Base-by-base conservation (phyloP, 2,888 invertebrate genomes). In the Steromphala cineraria region DNA sequence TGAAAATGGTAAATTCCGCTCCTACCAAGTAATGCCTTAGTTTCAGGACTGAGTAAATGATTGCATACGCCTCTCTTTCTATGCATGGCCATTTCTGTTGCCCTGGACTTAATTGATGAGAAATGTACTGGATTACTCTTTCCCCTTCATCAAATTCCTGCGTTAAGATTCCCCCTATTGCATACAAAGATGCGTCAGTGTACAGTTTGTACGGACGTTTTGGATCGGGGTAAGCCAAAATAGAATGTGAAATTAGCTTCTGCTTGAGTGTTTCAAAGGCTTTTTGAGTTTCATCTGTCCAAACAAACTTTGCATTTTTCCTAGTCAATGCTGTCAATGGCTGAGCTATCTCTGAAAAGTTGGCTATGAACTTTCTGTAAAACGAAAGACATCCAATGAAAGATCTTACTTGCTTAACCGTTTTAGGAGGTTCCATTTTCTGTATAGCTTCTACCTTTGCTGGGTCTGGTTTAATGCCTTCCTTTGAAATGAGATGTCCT, bases 401-500 rank as follows among this genome's bases (percentile, higher is more conserved):
- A 7, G 53, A 21, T 28, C 76, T 28, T 19, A 76, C 24, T 24
- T 28, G 53, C 19, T 76, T 76, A 5, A 55, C 53, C 3, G 46
- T 53, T 52, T 24, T 52, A 0, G 55, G 76, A 13, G 76, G 53
- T 76, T 76, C 52, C 28, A 76, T 21, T 15, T 53, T 55, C 4
- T 52, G 31, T n/a, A 76, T 76, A 17, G 55, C 53, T 76, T 76
- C 55, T 53, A 55, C 15, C 19, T 76, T 76, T 17, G 13, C 46
- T 5, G 46, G 46, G 13, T 46, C 46, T 10, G 46, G 46, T 46
- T 13, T 56, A 67, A 80, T 80, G 17, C 80, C 80, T 21, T 75
- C 76, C 19, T 13, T 56, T 17, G 80, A 76, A 13, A 81, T 79
- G 1, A 53, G 15, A 55, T 81, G 79, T 4, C 81, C 81, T 52